A percentile compares a stretch with the other conserved stretches of the same genome.
phyloP scores from a whole-genome alignment of 2,113 vertebrate species.

The Nycticryphes semicollaris region DNA sequence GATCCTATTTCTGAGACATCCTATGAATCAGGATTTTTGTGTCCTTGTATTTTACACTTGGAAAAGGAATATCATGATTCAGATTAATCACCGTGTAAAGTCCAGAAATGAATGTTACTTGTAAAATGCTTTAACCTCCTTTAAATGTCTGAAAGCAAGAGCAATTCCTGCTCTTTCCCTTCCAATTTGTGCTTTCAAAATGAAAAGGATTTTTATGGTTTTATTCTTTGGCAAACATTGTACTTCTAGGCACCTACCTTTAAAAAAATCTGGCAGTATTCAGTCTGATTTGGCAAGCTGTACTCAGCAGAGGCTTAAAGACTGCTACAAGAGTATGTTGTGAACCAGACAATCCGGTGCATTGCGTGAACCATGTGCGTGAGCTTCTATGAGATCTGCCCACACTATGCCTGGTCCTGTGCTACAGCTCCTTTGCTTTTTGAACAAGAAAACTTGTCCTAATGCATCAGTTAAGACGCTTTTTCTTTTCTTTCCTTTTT shows the following conservation, averaged over 20 bases:
- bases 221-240: constrained; percentile 17
- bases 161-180: neutral
- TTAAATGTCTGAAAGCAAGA: neutral
- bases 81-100: neutral
- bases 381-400: neutral
- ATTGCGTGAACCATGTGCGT: neutral
- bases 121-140: neutral
- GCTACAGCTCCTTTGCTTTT: neutral
- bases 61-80: neutral
- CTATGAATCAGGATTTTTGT: neutral
- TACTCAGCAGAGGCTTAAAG: neutral
- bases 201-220: neutral
- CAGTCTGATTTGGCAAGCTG: neutral
- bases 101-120: neutral
- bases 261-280: neutral
- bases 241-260: neutral
- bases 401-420: neutral
- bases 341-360: neutral
- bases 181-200: neutral
- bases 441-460: neutral
- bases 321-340: neutral
- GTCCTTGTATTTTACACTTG: neutral
- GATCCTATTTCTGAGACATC: neutral
- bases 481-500: no score
- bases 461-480: neutral